Conservation (phyloP, 1,140 invertebrate species). For the Drosophila triauraria region DNA sequence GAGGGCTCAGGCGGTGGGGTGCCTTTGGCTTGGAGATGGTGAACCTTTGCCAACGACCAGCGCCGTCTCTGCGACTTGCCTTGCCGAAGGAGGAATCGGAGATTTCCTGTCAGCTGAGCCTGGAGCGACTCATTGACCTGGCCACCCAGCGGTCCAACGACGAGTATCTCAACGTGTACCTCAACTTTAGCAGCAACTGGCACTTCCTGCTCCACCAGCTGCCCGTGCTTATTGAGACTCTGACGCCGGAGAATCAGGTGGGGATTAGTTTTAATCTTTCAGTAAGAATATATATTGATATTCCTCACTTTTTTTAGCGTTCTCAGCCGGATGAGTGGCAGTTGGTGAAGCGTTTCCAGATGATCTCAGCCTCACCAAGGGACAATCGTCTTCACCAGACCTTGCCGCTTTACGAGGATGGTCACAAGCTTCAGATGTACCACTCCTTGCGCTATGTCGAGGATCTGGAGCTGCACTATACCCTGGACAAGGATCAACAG, state of each 20-base stretch:
- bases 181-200: constrained; percentile 84
- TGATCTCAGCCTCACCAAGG: constrained; percentile 86
- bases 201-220: constrained; percentile 86
- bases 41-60: constrained; percentile 83
- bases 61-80: constrained; percentile 29
- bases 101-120: constrained; percentile 86
- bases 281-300: background rate
- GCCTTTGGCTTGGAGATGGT: constrained; percentile 84
- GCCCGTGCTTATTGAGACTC: constrained; percentile 87
- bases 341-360: constrained; percentile 89
- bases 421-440: constrained; percentile 70
- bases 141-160: constrained; percentile 79
- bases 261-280: background rate
- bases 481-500: constrained; percentile 57
- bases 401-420: constrained; percentile 66
- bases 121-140: constrained; percentile 86
- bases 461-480: constrained; percentile 66
- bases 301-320: constrained; percentile 46
- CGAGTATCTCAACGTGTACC: constrained; percentile 86
- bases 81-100: constrained; percentile 47
- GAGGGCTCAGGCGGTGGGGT: constrained; percentile 80
- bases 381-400: constrained; percentile 34
- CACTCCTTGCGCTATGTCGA: constrained; percentile 67
- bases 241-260: constrained; percentile 73
- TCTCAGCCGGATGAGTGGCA: constrained; percentile 87